Percentiles rank a stretch among this genome's conserved stretches.
Evolutionary conservation across 2,797 vertebrate species (phyloP).

Genomic region (Enoplosus armatus): DNA sequence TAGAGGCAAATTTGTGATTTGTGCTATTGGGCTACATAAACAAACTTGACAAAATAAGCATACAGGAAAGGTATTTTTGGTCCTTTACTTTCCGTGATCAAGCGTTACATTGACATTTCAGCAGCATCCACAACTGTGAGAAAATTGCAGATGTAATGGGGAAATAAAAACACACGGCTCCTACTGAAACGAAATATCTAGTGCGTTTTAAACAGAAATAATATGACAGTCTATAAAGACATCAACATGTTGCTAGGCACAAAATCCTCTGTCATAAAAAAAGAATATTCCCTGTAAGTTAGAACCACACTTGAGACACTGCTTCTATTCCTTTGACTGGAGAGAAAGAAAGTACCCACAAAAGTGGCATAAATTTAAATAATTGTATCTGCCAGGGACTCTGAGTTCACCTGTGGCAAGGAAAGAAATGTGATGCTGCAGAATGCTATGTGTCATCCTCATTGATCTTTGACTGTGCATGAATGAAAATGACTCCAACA

Average conservation of each 20-base stretch:
- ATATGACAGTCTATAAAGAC: slow-evolving; percentile 33
- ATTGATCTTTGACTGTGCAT: slow-evolving; percentile 71
- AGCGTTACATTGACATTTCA: slow-evolving; percentile 32
- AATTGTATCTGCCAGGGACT: slow-evolving; percentile 63
- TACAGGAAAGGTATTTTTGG: background rate
- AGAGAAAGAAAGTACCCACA: slow-evolving; percentile 28
- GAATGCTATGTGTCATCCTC: slow-evolving; percentile 60
- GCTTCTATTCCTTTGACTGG: slow-evolving; percentile 47
- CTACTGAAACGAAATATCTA: slow-evolving; percentile 7
- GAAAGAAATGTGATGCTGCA: slow-evolving; percentile 64
- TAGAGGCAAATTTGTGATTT: no score
- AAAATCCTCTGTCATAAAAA: slow-evolving; percentile 40
- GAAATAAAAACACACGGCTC: no score
- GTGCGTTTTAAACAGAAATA: slow-evolving; percentile 39
- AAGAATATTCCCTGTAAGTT: slow-evolving; percentile 34
- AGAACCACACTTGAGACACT: slow-evolving; percentile 34
- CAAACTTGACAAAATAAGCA: no score
- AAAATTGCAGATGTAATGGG: slow-evolving; percentile 23
- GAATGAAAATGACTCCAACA: slow-evolving; percentile 59
- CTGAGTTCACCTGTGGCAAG: slow-evolving; percentile 74
- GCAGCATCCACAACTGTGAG: slow-evolving; percentile 6
- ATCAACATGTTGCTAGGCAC: slow-evolving; percentile 36
- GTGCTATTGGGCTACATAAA: no score
- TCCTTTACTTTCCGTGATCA: background rate
- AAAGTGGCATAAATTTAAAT: slow-evolving; percentile 73